Evolutionary conservation across 2,113 vertebrate species (phyloP), one percentile per base, ranked within the genome.

Genomic region (Garra rufa): DNA sequence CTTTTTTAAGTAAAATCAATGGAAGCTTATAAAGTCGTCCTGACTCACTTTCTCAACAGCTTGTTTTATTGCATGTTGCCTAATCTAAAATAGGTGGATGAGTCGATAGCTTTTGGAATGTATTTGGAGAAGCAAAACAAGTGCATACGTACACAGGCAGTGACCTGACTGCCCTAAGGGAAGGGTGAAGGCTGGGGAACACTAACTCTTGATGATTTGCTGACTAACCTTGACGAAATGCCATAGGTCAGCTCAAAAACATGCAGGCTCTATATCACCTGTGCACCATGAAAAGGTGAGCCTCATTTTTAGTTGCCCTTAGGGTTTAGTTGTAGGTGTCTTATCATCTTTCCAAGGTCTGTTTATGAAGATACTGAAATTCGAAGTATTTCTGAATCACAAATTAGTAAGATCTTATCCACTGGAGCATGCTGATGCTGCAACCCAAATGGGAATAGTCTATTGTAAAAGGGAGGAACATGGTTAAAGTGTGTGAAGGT

Each of bases 1-100:
- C 38, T 88, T 85, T 88, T 88, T 76, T 85, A 88, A 88, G 87
- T 88, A 88, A 88, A 88, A 77, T 81, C 70, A 83, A 59, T 84
- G 81, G 87, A 86, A 86, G 76, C 84, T 86, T 86, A 78, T 52
- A 34, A 86, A 76, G 57, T 79, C 52, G 30, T 76, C 76, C 80
- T 59, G 87, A 83, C 70, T 85, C 81, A 75, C 48, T 83, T 75
- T 83, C 76, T 85, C 26, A 57, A 77, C 4, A 6, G 19, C 24
- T 50, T 80, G 30, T 41, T 50, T 50, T 80, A 73, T 41, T 85
- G 30, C 63, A 73, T 50, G 43, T 34, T 46, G 24, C 46, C 46
- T 48, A 50, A 75, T 75, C 2, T 73, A 24, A 73, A 70, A 70
- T 6, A 79, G 41, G n/a, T 63, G n/a, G 24, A 63, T 11, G n/a